Evolutionary conservation across 1,140 invertebrate genomes (phyloP), one percentile per base, ranked within the genome.

Genomic region (Reticulitermes speratus): DNA sequence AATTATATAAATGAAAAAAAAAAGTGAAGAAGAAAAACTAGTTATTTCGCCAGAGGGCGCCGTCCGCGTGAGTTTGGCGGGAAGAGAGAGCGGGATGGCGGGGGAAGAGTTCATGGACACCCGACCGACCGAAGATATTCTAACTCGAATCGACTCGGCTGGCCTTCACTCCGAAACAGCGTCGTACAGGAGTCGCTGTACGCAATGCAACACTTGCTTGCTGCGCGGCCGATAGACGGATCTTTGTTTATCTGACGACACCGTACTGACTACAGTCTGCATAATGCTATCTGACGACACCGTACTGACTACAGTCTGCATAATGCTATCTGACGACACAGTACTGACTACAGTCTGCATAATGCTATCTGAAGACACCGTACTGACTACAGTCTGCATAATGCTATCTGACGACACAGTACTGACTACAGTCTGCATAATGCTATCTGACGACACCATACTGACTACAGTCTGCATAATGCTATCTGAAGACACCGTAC

Each of bases 81-180:
- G 65, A 83, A 19, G 59, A 82, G 59, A 55, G 52, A 75, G 44
- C 59, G 85, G 87, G 83, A n/a, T 38, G 85, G 69, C 7, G 44
- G 30, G 44, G 87, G 44, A 3, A 25, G 82, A 86, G 85, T 65
- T 38, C 75, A 85, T 84, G 55, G 83, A 86, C 82, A 87, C 88
- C 85, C 85, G 88, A 89, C 87, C 88, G 89, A 90, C 90, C 14
- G 16, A 55, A 55, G 52, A 55, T 89, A 91, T 89, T 90, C 89
- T 90, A 2, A 8, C 8, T 75, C 65, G n/a, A 16, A 75, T 30
- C 30, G 25, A 75, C 65, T 75, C 30, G 65, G 65, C 16, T 75
- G 65, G 65, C 65, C 65, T 75, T 75, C 65, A 75, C 65, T 75
- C 65, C 25, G 65, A 75, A n/a, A 55, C 65, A 25, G 65, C 65